Conservation (phyloP, 1,140 invertebrate genomes). For the Leptoteleia sp. region DNA sequence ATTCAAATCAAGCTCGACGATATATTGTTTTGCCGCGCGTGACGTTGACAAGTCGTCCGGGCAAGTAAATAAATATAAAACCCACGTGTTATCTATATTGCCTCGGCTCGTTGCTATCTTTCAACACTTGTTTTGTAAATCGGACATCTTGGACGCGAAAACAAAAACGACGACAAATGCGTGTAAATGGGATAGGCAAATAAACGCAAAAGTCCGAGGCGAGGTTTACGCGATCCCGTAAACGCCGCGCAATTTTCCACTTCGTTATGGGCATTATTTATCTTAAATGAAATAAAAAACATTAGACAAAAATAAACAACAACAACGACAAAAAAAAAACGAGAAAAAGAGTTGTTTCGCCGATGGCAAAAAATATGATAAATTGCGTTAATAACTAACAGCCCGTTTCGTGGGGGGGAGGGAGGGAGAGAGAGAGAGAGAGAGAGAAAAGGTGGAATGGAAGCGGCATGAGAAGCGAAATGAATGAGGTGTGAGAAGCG, state of each 20-base stretch:
- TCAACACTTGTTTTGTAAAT: conserved; percentile 57
- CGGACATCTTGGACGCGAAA: conserved; percentile 7
- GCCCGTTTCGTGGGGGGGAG: no score
- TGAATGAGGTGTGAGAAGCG: conserved; percentile 48
- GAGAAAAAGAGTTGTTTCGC: no score
- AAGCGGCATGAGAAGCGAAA: conserved; percentile 28
- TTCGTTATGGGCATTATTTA: no score
- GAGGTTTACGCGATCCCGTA: neutral
- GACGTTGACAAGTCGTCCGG: conserved; percentile 53
- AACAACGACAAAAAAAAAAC: no score
- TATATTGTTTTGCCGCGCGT: conserved; percentile 56
- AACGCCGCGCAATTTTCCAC: conserved; percentile 20
- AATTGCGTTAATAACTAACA: conserved; percentile 45
- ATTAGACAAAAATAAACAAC: no score
- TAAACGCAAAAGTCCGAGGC: neutral
- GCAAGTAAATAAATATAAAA: conserved; percentile 60
- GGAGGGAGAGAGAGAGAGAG: no score
- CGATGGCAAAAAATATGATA: conserved; percentile 28
- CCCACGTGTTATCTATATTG: conserved; percentile 48
- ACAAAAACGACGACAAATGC: neutral
- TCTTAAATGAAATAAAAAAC: no score
- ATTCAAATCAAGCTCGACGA: conserved; percentile 55
- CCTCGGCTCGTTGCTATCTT: conserved; percentile 35
- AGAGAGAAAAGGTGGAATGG: conserved; percentile 14
- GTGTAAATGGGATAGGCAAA: conserved; percentile 13